Percentiles rank a stretch among this genome's conserved stretches.
Conservation (phyloP, 2,797 vertebrate species). For the Luscinia luscinia region DNA sequence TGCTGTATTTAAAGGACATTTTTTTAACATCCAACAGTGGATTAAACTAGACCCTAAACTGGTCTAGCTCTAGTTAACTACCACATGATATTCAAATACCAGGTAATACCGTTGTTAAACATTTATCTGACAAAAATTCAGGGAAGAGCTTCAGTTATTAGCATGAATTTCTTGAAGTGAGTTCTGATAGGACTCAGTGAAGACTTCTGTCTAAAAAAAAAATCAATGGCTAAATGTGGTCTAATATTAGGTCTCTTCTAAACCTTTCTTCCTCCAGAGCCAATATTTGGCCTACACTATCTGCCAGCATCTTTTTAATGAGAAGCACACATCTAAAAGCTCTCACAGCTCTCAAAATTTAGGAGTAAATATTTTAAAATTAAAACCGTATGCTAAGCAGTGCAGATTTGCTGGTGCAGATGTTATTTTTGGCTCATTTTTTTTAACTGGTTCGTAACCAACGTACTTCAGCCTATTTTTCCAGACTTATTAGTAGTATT, state of each 20-base stretch:
- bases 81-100: background rate
- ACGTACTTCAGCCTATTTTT: background rate
- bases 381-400: slow-evolving; percentile 66
- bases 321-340: slow-evolving; percentile 71
- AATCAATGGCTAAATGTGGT: background rate
- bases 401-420: slow-evolving; percentile 62
- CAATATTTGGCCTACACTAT: slow-evolving; percentile 49
- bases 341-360: slow-evolving; percentile 67
- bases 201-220: background rate
- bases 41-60: background rate
- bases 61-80: background rate
- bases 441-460: slow-evolving; percentile 66
- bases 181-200: background rate
- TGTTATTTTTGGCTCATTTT: slow-evolving; percentile 72
- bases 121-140: background rate
- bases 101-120: background rate
- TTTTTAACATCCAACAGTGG: background rate
- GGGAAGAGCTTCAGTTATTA: background rate
- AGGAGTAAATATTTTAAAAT: slow-evolving; percentile 72
- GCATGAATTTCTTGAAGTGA: background rate
- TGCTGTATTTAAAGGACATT: background rate
- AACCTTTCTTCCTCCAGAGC: slow-evolving; percentile 24
- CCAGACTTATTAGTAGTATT: background rate
- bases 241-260: slow-evolving; percentile 34
- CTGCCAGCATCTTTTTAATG: slow-evolving; percentile 65